These are phyloP conservation scores for Aulostomus chinensis DNA, from an alignment of 2,797 vertebrate species.

Conservation along the genomic window DNA sequence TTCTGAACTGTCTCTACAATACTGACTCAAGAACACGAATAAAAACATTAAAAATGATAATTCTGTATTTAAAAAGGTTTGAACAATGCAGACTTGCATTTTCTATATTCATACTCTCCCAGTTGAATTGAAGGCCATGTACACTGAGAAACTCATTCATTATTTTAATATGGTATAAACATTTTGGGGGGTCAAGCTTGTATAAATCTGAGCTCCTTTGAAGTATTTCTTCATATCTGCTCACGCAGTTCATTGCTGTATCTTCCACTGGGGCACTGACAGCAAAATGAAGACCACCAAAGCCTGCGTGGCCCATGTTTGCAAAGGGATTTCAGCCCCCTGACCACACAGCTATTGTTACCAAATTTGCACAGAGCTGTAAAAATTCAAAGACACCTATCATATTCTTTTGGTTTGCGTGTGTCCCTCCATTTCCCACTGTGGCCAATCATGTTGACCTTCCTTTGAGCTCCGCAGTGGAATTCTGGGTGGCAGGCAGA, in stretches of 20 bases:
- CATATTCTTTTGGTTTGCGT: constrained; percentile 60
- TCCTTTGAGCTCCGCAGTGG: constrained; percentile 61
- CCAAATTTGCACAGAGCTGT: constrained; percentile 71
- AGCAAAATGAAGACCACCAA: constrained; percentile 63
- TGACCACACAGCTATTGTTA: constrained; percentile 64
- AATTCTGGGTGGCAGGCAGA: constrained; percentile 86
- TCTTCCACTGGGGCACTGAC: constrained; percentile 42
- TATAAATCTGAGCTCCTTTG: constrained; percentile 17
- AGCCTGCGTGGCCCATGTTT: constrained; percentile 43
- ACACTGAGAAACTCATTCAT: too few species aligned
- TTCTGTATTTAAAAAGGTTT: too few species aligned
- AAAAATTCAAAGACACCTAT: constrained; percentile 73
- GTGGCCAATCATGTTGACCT: constrained; percentile 67
- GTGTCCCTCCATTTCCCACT: constrained; percentile 48
- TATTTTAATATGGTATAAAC: background rate
- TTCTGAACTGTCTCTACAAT: too few species aligned
- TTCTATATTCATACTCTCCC: too few species aligned
- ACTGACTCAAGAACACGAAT: too few species aligned
- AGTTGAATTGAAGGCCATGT: too few species aligned
- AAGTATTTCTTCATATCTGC: constrained; percentile 35
- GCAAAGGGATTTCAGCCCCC: constrained; percentile 57
- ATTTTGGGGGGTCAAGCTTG: background rate
- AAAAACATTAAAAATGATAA: too few species aligned
- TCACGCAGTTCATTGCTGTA: background rate
- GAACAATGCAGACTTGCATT: too few species aligned